Evolutionary conservation across 2,888 invertebrate species (phyloP).

Genomic region (Lithosia quadra): DNA sequence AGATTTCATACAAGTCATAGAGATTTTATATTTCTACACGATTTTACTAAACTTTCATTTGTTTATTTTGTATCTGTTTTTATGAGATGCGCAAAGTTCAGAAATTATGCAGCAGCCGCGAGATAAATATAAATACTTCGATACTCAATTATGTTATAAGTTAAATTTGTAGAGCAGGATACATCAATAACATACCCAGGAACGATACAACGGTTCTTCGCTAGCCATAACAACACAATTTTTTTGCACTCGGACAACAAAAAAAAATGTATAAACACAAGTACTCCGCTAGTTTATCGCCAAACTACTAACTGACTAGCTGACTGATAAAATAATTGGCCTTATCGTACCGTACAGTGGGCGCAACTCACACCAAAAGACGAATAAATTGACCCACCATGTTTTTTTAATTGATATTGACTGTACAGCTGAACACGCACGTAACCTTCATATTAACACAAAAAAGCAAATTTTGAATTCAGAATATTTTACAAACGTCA

Average conservation of each 20-base stretch:
- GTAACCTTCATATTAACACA: background rate
- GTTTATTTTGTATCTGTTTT: background rate
- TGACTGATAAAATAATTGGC: constrained; percentile 30
- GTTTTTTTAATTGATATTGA: background rate
- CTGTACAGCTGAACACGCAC: background rate
- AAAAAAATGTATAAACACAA: constrained; percentile 7
- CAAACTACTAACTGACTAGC: constrained; percentile 22
- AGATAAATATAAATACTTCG: background rate
- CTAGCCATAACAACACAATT: constrained; percentile 16
- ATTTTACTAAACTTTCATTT: no score
- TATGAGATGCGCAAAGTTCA: background rate
- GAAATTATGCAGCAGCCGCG: background rate
- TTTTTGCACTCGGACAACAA: constrained; percentile 10
- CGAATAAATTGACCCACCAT: constrained; percentile 6
- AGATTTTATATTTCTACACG: no score
- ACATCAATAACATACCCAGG: constrained; percentile 19
- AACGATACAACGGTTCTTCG: constrained; percentile 14
- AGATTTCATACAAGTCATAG: no score
- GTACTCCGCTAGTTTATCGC: constrained; percentile 14
- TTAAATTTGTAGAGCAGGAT: background rate
- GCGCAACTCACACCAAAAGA: constrained; percentile 19
- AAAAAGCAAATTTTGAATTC: background rate
- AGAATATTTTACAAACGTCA: background rate
- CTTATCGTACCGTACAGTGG: constrained; percentile 26
- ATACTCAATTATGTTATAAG: background rate